phyloP scores from a whole-genome alignment of 2,113 vertebrate species.

The Poeciliopsis turrubarensis region DNA sequence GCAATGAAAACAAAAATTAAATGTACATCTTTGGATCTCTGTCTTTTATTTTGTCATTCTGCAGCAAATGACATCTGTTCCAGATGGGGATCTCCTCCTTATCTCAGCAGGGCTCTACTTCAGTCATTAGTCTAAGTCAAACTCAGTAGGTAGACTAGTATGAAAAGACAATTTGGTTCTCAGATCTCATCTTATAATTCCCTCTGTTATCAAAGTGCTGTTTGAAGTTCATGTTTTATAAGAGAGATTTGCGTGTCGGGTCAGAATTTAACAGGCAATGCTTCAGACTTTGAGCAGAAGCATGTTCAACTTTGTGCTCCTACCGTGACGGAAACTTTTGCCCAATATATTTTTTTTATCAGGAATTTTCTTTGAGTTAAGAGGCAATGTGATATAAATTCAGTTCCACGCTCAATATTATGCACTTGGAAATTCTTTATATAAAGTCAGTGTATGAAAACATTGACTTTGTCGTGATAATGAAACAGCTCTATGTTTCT shows the following conservation, averaged over 20 bases:
- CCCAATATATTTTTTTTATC: constrained; percentile 53
- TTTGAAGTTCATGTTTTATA: constrained; percentile 77
- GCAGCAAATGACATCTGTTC: constrained; percentile 59
- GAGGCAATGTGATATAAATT: constrained; percentile 57
- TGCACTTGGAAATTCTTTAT: constrained; percentile 34
- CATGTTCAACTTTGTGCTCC: constrained; percentile 38
- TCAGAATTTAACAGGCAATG: constrained; percentile 70
- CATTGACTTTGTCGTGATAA: not conserved
- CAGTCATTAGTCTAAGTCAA: constrained; percentile 69
- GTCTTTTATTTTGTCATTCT: constrained; percentile 43
- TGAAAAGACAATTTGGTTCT: constrained; percentile 68
- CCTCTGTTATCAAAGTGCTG: constrained; percentile 72
- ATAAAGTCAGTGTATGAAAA: constrained; percentile 7
- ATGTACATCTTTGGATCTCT: constrained; percentile 28
- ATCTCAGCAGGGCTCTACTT: constrained; percentile 60
- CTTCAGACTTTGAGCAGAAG: constrained; percentile 65
- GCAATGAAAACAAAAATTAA: constrained; percentile 16
- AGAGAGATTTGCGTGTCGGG: constrained; percentile 76
- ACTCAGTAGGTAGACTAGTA: constrained; percentile 66
- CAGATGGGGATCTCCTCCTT: constrained; percentile 58
- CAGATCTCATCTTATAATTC: constrained; percentile 73
- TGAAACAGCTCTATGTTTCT: not conserved
- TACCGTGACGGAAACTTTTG: constrained; percentile 15
- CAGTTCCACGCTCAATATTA: constrained; percentile 24
- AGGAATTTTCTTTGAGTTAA: constrained; percentile 42